These are phyloP conservation scores for Pseudomugil gertrudae DNA, from an alignment of 2,797 vertebrate species.

Conservation along the genomic window DNA sequence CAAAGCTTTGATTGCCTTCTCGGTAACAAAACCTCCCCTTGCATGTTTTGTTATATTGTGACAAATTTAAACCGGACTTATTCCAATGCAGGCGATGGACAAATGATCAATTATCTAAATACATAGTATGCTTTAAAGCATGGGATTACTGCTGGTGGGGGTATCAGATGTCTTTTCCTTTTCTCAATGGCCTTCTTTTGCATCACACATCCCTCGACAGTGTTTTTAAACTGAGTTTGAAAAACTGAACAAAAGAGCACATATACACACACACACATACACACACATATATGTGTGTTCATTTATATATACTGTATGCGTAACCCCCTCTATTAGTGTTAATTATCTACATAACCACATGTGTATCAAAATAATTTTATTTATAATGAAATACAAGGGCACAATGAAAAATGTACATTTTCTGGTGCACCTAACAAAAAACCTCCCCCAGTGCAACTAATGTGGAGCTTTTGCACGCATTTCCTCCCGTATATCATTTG, in stretches of 20 bases:
- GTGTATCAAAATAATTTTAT: no score
- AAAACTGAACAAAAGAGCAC: no score
- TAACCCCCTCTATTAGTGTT: no score
- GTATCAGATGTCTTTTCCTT: slow-evolving; percentile 13
- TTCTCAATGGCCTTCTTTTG: slow-evolving; percentile 6
- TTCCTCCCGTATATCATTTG: slow-evolving; percentile 27
- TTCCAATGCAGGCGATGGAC: no score
- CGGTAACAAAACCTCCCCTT: slow-evolving; percentile 64
- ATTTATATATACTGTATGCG: no score
- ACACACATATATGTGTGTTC: no score
- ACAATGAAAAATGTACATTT: background rate
- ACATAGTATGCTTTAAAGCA: background rate
- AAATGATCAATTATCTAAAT: slow-evolving; percentile 6
- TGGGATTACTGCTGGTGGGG: background rate
- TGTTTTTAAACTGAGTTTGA: background rate
- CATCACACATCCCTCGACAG: background rate
- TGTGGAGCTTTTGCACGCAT: slow-evolving; percentile 1
- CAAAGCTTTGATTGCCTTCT: slow-evolving; percentile 55
- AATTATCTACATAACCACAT: no score
- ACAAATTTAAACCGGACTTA: slow-evolving; percentile 50
- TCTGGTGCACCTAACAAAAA: background rate
- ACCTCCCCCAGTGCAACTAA: background rate
- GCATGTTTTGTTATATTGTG: slow-evolving; percentile 38
- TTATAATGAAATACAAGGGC: background rate
- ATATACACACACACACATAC: no score